Evolutionary conservation across 2,797 vertebrate genomes (phyloP), one percentile per base, ranked within the genome.

Genomic region (Malurus splendens): DNA sequence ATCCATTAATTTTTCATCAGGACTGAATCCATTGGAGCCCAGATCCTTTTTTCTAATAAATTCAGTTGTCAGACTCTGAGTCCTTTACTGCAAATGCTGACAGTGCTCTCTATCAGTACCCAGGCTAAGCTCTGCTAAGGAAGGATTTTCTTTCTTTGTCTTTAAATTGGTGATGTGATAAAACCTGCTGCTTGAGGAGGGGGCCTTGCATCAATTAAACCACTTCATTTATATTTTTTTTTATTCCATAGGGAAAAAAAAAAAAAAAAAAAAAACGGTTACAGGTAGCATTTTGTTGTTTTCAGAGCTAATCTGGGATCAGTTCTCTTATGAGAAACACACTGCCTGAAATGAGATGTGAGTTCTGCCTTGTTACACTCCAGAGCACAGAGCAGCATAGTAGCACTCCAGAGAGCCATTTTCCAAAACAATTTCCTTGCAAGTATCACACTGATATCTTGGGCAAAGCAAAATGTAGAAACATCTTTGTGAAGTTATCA

Each of bases 1-100:
- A 87, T 38, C n/a, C 72, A 92, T 92, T 82, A 61, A 67, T 77
- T 93, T 94, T 90, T 94, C 72, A 95, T 72, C 39, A 72, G 68
- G 64, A 32, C 45, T 38, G 38, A 89, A 81, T 77, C 84, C 50
- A 61, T 42, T 14, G 7, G 41, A 83, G 60, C 47, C 76, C 27
- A 85, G 77, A 51, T 79, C 59, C 61, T 88, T 90, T 77, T 80
- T 93, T 84, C 77, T 84, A 93, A 91, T 86, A 90, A 90, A 93
- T 89, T 68, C 33, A 76, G 25, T 87, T 86, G 66, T 93, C 88
- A 95, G 71, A 76, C 2, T 11, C 74, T 9, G 59, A 77, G 82
- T 61, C 55, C 45, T 72, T 84, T 90, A 28, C 41, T 60, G 65
- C 81, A 85, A 81, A 82, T 66, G 77, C 55, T 94, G 73, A 81